Base-by-base conservation (phyloP, 2,113 vertebrate genomes). In the Alosa alosa region DNA sequence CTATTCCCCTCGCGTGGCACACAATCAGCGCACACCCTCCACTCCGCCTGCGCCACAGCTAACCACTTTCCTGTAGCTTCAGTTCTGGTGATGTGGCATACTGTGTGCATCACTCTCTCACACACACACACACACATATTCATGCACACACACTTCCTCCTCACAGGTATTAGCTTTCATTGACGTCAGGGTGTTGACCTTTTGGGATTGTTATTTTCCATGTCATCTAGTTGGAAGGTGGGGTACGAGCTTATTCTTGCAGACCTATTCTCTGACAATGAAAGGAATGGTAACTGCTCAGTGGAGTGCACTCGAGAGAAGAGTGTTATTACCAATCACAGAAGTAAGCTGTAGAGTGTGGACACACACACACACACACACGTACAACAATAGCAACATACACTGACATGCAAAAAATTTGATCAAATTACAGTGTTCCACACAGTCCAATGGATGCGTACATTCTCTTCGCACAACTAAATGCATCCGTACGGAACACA, bases 181-280 rank as follows among this genome's bases (percentile, higher is more conserved):
- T 95, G 94, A 95, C 94, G 93, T 95, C 94, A 95, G 91, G 87
- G 90, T 92, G 93, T 92, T 95, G 94, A 95, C 94, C 94, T 95
- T 95, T 94, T 89, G 86, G 92, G 92, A 93, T 93, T 91, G 94
- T 95, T 95, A 93, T 94, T 94, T 95, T 95, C 93, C 91, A 91
- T 92, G 93, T 92, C 93, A 91, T 93, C 93, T 90, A 90, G 90
- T 95, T 93, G 92, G 94, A 87, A 91, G 91, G 90, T 89, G 91
- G 91, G 15, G 45, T 89, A 86, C 18, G 87, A 88, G 90, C 93
- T 90, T 87, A 91, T 87, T 90, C 87, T 88, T 84, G 90, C 88
- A 83, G 36, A 78, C 25, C 72, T 17, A 15, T 39, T 78, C 31
- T 72, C 25, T 72, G 31, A 36, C 1, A 6, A 72, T 9, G n/a